phyloP scores from a whole-genome alignment of 2,797 vertebrate genomes.

The Esox masquinongy region DNA sequence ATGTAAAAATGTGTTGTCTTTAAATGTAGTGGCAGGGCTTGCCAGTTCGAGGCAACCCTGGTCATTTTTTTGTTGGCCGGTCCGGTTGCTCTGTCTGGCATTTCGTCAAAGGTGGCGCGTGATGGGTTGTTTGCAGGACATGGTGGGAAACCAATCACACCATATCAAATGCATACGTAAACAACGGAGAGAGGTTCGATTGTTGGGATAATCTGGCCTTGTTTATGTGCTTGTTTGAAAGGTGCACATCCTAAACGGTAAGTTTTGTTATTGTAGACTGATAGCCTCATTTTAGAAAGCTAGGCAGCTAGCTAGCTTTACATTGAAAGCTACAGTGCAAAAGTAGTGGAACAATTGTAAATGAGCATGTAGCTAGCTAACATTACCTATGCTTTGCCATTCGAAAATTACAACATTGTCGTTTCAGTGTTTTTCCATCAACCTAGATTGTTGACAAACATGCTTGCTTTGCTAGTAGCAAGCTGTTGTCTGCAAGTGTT shows the following conservation, averaged over 20 bases:
- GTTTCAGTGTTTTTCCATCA: not conserved
- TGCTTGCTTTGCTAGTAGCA: not conserved
- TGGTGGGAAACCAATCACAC: constrained; percentile 25
- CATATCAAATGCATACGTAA: constrained; percentile 37
- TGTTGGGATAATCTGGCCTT: constrained; percentile 22
- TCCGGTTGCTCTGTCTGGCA: constrained; percentile 61
- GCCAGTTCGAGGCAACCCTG: not conserved
- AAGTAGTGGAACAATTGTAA: too few species aligned
- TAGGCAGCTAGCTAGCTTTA: not conserved
- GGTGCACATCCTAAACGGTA: constrained; percentile 44
- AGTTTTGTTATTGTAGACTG: constrained; percentile 26
- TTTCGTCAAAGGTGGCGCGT: constrained; percentile 67
- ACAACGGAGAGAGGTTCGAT: constrained; percentile 30
- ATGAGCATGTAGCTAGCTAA: not conserved
- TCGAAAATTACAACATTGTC: not conserved
- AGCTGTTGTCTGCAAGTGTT: not conserved
- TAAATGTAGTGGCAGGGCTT: too few species aligned
- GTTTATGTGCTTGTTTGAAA: not conserved
- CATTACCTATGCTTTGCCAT: not conserved
- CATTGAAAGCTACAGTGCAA: not conserved
- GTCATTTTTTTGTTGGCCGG: constrained; percentile 67
- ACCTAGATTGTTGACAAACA: not conserved
- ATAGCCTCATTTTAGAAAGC: not conserved
- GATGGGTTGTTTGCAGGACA: constrained; percentile 52
- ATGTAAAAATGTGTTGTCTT: too few species aligned